Percentiles rank a stretch among this genome's conserved stretches.
These are phyloP conservation scores for Thunnus albacares DNA, from an alignment of 2,797 vertebrate genomes.

Conservation along the genomic window DNA sequence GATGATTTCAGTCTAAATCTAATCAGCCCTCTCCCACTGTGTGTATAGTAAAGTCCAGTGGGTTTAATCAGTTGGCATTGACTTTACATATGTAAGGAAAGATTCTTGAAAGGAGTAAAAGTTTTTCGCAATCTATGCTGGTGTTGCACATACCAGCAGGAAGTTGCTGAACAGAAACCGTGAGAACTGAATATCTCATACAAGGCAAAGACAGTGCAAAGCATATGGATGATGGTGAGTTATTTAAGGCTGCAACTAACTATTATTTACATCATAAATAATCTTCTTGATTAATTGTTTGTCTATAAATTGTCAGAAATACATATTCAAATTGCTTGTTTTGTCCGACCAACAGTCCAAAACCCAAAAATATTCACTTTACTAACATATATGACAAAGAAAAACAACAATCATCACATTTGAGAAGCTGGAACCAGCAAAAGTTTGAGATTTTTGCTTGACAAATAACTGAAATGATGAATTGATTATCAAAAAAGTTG, in stretches of 20 bases:
- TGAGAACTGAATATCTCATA: neutral
- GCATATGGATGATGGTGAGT: neutral
- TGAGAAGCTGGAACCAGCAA: no score
- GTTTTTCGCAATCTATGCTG: neutral
- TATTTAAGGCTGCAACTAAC: no score
- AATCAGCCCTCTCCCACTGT: constrained; percentile 6
- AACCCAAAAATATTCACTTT: no score
- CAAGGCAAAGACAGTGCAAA: neutral
- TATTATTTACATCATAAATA: neutral
- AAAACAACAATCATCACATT: no score
- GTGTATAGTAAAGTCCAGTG: neutral
- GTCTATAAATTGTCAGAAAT: no score
- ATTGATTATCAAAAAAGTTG: no score
- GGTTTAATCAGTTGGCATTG: constrained; percentile 1
- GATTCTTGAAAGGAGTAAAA: neutral
- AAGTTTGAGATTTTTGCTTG: no score
- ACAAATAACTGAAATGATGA: no score
- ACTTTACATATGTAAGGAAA: neutral
- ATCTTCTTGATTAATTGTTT: neutral
- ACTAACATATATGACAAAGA: no score
- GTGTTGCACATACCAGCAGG: no score
- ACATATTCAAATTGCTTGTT: no score
- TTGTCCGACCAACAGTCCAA: no score
- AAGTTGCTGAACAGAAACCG: neutral
- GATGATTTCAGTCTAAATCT: constrained; percentile 18